Conservation (phyloP, 2,113 vertebrate species). For the Todiramphus chloris region DNA sequence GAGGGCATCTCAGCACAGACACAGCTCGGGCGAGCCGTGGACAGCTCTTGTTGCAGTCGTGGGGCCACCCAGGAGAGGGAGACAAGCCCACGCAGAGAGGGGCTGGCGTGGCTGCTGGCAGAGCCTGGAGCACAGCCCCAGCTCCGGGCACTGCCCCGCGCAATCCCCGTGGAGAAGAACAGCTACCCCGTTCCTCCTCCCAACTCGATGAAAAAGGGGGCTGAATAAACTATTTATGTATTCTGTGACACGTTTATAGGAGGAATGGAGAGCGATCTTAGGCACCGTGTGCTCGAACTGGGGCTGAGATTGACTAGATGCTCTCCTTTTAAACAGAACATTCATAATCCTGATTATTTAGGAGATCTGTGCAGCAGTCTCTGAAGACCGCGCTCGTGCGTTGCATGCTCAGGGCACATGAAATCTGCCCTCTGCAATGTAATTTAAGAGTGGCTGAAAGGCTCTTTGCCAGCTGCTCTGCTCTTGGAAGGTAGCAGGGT, state of each 20-base stretch:
- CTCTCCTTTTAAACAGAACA: not conserved
- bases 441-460: slow-evolving; percentile 1
- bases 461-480: not conserved
- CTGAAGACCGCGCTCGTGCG: not conserved
- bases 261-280: not conserved
- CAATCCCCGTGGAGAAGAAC: fast-evolving
- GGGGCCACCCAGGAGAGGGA: slow-evolving; percentile 49
- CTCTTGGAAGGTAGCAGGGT: not conserved
- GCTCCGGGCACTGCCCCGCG: not conserved
- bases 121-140: not conserved
- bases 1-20: fast-evolving
- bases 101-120: not conserved
- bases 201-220: fast-evolving
- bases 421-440: not conserved
- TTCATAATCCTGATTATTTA: not conserved
- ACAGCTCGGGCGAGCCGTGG: not conserved
- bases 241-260: not conserved
- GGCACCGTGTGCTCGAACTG: not conserved
- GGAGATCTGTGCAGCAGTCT: not conserved
- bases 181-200: fast-evolving
- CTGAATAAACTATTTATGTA: fast-evolving
- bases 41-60: not conserved
- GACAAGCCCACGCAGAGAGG: not conserved
- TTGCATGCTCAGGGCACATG: not conserved
- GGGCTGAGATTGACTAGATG: not conserved